Evolutionary conservation across 2,888 invertebrate genomes (phyloP).

Genomic region (Microdon myrmicae): DNA sequence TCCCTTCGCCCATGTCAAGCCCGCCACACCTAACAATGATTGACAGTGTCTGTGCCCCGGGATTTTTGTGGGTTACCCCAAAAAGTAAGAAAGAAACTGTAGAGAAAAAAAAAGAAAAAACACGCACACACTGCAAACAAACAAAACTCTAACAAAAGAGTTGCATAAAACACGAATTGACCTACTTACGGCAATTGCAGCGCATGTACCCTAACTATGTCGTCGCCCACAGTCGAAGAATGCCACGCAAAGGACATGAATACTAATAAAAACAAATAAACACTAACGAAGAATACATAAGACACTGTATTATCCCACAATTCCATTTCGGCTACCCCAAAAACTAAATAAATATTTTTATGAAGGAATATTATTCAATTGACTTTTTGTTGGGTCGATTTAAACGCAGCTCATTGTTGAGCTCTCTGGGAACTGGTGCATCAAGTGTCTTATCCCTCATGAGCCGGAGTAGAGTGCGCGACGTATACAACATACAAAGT

Average conservation of each 20-base stretch:
- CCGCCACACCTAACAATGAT: slow-evolving; percentile 14
- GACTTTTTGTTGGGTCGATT: slow-evolving; percentile 26
- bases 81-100: too few species aligned
- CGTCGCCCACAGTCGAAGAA: slow-evolving; percentile 15
- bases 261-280: slow-evolving; percentile 1
- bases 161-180: slow-evolving; percentile 42
- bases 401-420: slow-evolving; percentile 29
- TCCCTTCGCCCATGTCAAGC: neutral
- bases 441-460: slow-evolving; percentile 33
- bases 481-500: slow-evolving; percentile 9
- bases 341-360: slow-evolving; percentile 19
- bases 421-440: slow-evolving; percentile 29
- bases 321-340: slow-evolving; percentile 8
- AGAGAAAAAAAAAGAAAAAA: too few species aligned
- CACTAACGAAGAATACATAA: slow-evolving; percentile 2
- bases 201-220: slow-evolving; percentile 3
- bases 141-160: slow-evolving; percentile 9
- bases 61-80: slow-evolving; percentile 1
- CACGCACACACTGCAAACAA: neutral
- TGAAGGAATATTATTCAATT: slow-evolving; percentile 32
- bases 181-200: slow-evolving; percentile 37
- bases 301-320: slow-evolving; percentile 31
- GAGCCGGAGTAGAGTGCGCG: slow-evolving; percentile 15
- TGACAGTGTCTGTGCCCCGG: slow-evolving; percentile 41
- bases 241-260: slow-evolving; percentile 17